These are phyloP conservation scores for Hycleus cichorii DNA, from an alignment of 1,140 invertebrate genomes.

Conservation along the genomic window DNA sequence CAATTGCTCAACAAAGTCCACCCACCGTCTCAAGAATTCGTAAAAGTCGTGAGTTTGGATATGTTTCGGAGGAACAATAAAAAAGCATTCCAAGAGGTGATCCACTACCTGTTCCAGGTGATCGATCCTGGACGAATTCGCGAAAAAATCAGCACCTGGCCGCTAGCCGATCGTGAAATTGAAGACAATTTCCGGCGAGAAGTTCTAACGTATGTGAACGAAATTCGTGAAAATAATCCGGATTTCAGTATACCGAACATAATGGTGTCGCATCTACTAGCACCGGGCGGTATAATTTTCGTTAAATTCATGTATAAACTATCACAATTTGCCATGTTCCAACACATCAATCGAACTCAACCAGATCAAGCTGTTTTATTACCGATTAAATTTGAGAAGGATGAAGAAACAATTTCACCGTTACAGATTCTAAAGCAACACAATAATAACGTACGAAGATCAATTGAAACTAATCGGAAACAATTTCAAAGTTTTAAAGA, in stretches of 20 bases:
- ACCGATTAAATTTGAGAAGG: slow-evolving; percentile 10
- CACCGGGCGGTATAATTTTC: slow-evolving; percentile 32
- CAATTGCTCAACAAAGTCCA: slow-evolving; percentile 20
- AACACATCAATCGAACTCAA: slow-evolving; percentile 17
- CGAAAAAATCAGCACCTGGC: slow-evolving; percentile 29
- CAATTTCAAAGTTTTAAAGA: background rate
- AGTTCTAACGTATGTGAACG: slow-evolving; percentile 28
- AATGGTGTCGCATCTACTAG: slow-evolving; percentile 32
- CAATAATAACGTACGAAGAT: background rate
- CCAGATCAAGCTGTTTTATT: background rate
- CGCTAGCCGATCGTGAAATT: slow-evolving; percentile 21
- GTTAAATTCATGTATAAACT: slow-evolving; percentile 31
- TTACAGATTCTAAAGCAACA: background rate
- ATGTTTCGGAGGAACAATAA: slow-evolving; percentile 39
- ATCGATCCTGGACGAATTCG: slow-evolving; percentile 26
- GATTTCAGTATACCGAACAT: slow-evolving; percentile 27
- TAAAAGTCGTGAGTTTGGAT: slow-evolving; percentile 28
- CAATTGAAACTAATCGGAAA: background rate
- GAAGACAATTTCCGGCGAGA: slow-evolving; percentile 33
- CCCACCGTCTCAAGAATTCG: slow-evolving; percentile 27
- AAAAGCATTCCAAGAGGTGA: slow-evolving; percentile 31
- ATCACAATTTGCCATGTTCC: slow-evolving; percentile 27
- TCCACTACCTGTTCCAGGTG: slow-evolving; percentile 31
- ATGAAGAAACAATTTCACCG: background rate
- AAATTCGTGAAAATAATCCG: slow-evolving; percentile 27